phyloP scores from a whole-genome alignment of 2,797 vertebrate genomes.

The Picus viridis region DNA sequence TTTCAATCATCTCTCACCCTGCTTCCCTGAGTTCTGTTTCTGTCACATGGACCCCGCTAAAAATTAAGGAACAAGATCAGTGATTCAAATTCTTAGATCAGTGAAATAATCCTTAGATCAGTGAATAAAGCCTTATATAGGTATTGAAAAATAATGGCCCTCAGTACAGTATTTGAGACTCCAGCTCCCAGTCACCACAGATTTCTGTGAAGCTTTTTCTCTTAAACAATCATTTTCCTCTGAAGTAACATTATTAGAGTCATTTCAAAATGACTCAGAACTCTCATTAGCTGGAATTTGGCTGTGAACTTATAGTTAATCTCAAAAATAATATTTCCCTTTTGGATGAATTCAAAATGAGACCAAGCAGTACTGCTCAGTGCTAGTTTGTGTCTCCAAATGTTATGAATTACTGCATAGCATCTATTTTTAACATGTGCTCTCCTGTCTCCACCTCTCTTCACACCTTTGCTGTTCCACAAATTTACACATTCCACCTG shows the following conservation, averaged over 20 bases:
- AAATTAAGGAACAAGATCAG: neutral
- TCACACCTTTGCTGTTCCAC: neutral
- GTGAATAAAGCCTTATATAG: neutral
- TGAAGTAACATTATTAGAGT: neutral
- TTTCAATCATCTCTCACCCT: neutral
- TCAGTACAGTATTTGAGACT: neutral
- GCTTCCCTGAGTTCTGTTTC: neutral
- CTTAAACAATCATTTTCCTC: neutral
- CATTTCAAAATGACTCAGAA: constrained; percentile 9
- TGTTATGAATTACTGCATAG: neutral
- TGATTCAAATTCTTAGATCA: neutral
- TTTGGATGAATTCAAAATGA: constrained; percentile 12
- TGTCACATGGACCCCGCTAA: neutral
- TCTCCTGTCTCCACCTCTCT: neutral
- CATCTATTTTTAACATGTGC: constrained; percentile 9
- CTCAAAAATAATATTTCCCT: constrained; percentile 5
- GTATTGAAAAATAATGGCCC: neutral
- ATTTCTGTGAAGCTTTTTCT: neutral
- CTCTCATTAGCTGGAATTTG: neutral
- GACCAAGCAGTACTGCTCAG: neutral
- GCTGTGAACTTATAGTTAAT: neutral
- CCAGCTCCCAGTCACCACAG: neutral
- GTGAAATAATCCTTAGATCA: too few relatives aligned
- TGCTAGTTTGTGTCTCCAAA: neutral
- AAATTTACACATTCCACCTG: neutral